phyloP scores from a whole-genome alignment of 2,113 vertebrate genomes.

The Perccottus glenii region DNA sequence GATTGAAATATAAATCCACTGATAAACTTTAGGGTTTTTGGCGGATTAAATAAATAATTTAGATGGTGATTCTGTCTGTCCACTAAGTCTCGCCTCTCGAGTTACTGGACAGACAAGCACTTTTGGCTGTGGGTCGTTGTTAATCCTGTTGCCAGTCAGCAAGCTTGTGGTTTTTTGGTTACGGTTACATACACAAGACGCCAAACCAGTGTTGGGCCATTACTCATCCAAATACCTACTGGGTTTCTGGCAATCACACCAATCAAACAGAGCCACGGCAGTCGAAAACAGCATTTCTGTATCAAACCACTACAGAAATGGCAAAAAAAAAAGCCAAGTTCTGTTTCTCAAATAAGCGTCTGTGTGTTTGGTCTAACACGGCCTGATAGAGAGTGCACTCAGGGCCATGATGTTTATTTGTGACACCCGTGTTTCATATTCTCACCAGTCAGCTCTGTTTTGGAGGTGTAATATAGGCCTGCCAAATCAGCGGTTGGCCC shows the following conservation, averaged over 20 bases:
- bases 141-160: conserved; percentile 28
- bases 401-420: conserved; percentile 50
- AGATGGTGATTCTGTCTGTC: neutral
- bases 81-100: neutral
- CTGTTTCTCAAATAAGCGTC: conserved; percentile 10
- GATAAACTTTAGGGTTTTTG: conserved; percentile 2
- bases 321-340: neutral
- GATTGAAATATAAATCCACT: no score
- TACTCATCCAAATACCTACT: conserved; percentile 43
- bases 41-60: no score
- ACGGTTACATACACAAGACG: conserved; percentile 28
- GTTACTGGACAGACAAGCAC: conserved; percentile 36
- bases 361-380: conserved; percentile 3
- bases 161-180: conserved; percentile 22
- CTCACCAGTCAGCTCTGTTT: conserved; percentile 64
- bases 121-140: conserved; percentile 32
- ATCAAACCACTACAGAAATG: neutral
- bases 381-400: conserved; percentile 29
- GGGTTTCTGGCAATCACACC: conserved; percentile 26
- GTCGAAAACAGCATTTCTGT: conserved; percentile 8
- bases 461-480: conserved; percentile 71
- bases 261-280: neutral
- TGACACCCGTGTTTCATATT: conserved; percentile 71
- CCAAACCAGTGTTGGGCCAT: conserved; percentile 54
- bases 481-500: conserved; percentile 72